Evolutionary conservation across 2,888 invertebrate genomes (phyloP), one percentile per base, ranked within the genome.

Genomic region (Norana najaformis): DNA sequence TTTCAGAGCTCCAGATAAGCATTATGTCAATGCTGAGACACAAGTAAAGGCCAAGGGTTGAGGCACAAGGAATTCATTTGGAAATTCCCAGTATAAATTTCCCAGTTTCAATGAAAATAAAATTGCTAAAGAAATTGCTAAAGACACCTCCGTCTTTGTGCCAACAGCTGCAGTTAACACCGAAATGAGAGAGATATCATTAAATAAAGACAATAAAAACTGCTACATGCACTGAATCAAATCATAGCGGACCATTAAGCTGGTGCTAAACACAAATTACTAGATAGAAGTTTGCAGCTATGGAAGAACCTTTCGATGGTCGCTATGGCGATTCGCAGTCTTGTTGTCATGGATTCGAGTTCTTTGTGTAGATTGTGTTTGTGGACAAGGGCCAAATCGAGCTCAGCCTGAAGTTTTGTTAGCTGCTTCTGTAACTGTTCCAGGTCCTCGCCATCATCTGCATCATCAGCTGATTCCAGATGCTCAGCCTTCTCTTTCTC

Each of bases 311-410:
- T 92, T 23, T 91, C 89, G 11, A 92, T 90, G 83, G 95, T 93
- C 88, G 94, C 93, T 11, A 93, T 93, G 14, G 94, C 94, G 30
- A 94, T 94, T 89, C 93, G 94, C 82, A 95, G 93, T 39, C 94
- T 91, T 91, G 94, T 94, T 91, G 94, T 94, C 94, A 94, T 95
- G 47, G 94, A 94, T 90, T 93, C 92, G 30, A 95, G 93, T 92
- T 95, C 94, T 91, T 93, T 93, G 91, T 94, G 93, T 39, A 95
- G 93, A 38, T 93, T 93, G 91, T 94, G 94, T 93, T 95, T 95
- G 92, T 95, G 93, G 16, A 94, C 94, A 11, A 95, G 94, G 13
- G 94, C 93, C 89, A 92, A 92, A 91, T 95, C 95, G 93, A 94
- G 95, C 92, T 93, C 91, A 13, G 90, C 92, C 92, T 95, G 95